A percentile compares a stretch with the other conserved stretches of the same genome.
phyloP scores from a whole-genome alignment of 2,888 invertebrate species.

The Amphipyra berbera region DNA sequence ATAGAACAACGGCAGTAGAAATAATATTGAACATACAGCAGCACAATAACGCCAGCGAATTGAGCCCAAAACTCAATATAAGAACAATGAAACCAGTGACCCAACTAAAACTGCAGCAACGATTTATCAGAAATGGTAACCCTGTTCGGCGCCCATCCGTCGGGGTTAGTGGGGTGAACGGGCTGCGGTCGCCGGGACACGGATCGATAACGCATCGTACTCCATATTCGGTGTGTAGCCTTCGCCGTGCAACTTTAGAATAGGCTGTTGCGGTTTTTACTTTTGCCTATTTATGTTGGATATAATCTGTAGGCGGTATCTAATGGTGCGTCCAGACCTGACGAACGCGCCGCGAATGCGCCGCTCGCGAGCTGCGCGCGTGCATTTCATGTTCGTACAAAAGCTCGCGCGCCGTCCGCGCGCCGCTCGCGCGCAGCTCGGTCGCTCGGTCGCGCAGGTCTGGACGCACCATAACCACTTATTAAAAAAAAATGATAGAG shows the following conservation, averaged over 20 bases:
- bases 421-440: too few relatives aligned
- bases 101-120: slow-evolving; percentile 46
- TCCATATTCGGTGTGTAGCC: slow-evolving; percentile 57
- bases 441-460: too few relatives aligned
- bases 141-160: slow-evolving; percentile 67
- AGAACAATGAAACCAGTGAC: slow-evolving; percentile 46
- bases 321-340: too few relatives aligned
- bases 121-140: slow-evolving; percentile 49
- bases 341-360: too few relatives aligned
- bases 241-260: slow-evolving; percentile 55
- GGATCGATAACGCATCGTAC: slow-evolving; percentile 77
- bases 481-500: too few relatives aligned
- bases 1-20: too few relatives aligned
- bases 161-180: slow-evolving; percentile 82
- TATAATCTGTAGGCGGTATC: neutral
- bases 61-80: neutral
- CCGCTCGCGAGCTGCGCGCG: too few relatives aligned
- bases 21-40: too few relatives aligned
- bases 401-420: too few relatives aligned
- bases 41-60: too few relatives aligned
- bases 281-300: slow-evolving; percentile 25
- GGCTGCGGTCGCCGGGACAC: slow-evolving; percentile 69
- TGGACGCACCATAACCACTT: too few relatives aligned
- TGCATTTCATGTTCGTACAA: too few relatives aligned
- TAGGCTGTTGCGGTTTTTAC: slow-evolving; percentile 48